phyloP scores from a whole-genome alignment of 1,140 invertebrate genomes.

The Yoshiicerus persimilis region DNA sequence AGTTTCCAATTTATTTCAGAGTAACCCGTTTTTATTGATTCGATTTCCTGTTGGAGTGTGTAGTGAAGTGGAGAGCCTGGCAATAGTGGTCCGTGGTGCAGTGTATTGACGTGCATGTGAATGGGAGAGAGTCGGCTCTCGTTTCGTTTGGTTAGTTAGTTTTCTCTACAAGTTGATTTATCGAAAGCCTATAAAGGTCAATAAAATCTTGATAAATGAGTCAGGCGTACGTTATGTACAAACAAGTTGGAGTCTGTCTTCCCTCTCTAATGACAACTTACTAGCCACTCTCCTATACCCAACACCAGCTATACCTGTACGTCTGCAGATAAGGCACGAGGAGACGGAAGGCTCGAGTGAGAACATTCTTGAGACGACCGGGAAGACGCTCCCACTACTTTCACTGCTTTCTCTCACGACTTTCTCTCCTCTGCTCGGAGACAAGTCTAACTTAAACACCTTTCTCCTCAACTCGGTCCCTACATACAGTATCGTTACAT shows the following conservation, averaged over 20 bases:
- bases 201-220: constrained; percentile 38
- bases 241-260: not conserved
- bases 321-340: not conserved
- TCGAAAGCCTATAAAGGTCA: constrained; percentile 38
- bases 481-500: too few species aligned
- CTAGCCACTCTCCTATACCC: not conserved
- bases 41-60: constrained; percentile 2
- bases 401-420: not conserved
- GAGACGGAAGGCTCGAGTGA: not conserved
- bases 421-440: not conserved
- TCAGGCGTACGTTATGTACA: not conserved
- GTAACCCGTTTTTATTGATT: constrained; percentile 20
- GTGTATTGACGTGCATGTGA: not conserved
- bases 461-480: not conserved
- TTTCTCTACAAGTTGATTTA: constrained; percentile 30
- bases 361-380: not conserved
- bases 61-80: not conserved
- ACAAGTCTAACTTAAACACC: not conserved
- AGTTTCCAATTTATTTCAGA: not conserved
- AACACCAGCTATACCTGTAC: not conserved
- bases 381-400: not conserved
- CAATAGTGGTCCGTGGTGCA: not conserved
- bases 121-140: not conserved
- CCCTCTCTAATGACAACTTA: not conserved
- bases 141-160: not conserved